Conservation (phyloP, 2,113 vertebrate genomes). For the Syngnathus floridae region DNA sequence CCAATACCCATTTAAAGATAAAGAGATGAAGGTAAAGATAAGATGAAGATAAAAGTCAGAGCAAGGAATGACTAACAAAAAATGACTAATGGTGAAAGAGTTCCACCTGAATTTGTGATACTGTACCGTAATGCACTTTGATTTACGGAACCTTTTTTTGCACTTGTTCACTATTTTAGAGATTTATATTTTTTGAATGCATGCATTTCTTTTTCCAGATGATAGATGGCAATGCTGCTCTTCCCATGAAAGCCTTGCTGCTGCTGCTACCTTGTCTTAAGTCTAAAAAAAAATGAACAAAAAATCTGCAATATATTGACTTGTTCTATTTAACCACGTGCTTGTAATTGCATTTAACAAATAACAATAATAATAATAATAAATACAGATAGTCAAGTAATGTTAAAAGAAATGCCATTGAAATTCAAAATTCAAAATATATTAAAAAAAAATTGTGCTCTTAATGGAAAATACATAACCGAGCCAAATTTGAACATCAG, state of each 20-base stretch:
- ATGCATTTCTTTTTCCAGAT: constrained; percentile 47
- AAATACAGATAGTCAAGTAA: too few species aligned
- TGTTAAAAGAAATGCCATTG: too few species aligned
- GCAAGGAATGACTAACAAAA: too few species aligned
- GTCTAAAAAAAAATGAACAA: neutral
- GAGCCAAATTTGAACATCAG: too few species aligned
- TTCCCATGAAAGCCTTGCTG: constrained; percentile 51
- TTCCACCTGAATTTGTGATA: neutral
- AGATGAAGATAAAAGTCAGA: too few species aligned
- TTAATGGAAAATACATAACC: too few species aligned
- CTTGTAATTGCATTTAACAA: neutral
- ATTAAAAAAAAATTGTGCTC: too few species aligned
- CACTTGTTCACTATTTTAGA: neutral
- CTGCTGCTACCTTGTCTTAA: constrained; percentile 11
- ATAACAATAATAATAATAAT: too few species aligned
- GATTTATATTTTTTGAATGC: neutral
- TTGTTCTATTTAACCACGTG: neutral
- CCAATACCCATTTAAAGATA: too few species aligned
- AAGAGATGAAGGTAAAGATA: too few species aligned
- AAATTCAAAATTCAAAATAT: too few species aligned
- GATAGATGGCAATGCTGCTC: constrained; percentile 91
- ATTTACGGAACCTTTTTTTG: too few species aligned
- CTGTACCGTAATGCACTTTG: neutral
- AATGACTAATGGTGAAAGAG: neutral
- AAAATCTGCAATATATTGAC: neutral